A percentile compares a stretch with the other conserved stretches of the same genome.
Conservation (phyloP, 2,888 invertebrate species). For the Apoda limacodes region DNA sequence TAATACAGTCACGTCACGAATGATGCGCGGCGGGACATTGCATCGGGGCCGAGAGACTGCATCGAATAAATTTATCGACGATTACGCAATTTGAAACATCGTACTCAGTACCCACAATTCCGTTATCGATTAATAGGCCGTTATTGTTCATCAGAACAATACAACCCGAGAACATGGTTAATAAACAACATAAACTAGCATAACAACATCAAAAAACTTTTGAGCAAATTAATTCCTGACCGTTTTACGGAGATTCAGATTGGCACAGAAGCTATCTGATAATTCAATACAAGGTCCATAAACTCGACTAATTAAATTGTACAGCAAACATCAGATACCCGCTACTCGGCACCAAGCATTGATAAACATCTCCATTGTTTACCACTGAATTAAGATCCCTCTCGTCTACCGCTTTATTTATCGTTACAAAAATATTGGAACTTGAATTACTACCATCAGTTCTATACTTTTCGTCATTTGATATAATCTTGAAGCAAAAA, state of each 20-base stretch:
- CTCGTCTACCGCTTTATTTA: conserved; percentile 46
- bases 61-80: conserved; percentile 40
- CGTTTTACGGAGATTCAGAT: no score
- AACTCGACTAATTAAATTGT: conserved; percentile 65
- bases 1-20: conserved; percentile 29
- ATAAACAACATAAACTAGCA: no score
- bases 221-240: no score
- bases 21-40: conserved; percentile 21
- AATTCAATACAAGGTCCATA: conserved; percentile 47
- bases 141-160: conserved; percentile 23
- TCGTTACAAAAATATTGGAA: no score
- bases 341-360: conserved; percentile 31
- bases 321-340: conserved; percentile 42
- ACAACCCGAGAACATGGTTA: no score
- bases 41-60: conserved; percentile 39
- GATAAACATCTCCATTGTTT: conserved; percentile 65
- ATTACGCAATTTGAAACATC: conserved; percentile 44
- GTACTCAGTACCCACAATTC: conserved; percentile 37
- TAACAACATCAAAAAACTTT: no score
- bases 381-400: conserved; percentile 51
- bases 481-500: neutral
- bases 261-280: conserved; percentile 43
- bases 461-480: conserved; percentile 11
- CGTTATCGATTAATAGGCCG: conserved; percentile 42
- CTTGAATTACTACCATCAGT: conserved; percentile 17